Conservation (phyloP, 2,113 vertebrate genomes). For the Larimichthys polyactis region DNA sequence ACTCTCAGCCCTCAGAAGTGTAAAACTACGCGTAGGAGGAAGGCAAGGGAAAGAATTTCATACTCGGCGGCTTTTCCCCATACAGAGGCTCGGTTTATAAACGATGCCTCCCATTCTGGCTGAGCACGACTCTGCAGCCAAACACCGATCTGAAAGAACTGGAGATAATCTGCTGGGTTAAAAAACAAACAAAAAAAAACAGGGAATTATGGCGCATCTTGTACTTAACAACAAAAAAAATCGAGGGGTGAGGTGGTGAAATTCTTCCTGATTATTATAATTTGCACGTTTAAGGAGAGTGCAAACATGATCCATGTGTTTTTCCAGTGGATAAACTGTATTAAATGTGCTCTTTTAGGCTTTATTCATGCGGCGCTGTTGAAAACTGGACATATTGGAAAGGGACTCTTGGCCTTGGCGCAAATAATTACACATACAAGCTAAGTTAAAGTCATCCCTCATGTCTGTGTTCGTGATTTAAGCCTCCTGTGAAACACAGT, state of each 20-base stretch:
- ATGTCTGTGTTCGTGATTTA: constrained; percentile 66
- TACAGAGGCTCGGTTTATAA: constrained; percentile 85
- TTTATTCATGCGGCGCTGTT: constrained; percentile 2
- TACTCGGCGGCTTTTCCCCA: constrained; percentile 84
- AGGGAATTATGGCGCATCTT: background rate
- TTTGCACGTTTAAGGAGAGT: background rate
- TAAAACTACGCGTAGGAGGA: constrained; percentile 96
- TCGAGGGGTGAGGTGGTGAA: constrained; percentile 22
- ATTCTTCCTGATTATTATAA: constrained; percentile 14
- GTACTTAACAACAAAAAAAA: constrained; percentile 28
- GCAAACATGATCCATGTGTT: background rate
- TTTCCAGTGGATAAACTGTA: background rate
- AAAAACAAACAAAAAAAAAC: background rate
- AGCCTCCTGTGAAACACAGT: constrained; percentile 63
- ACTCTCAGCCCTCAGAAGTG: constrained; percentile 89
- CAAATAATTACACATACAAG: constrained; percentile 60
- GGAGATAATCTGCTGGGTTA: constrained; percentile 19
- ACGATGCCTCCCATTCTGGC: constrained; percentile 63
- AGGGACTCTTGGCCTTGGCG: constrained; percentile 46
- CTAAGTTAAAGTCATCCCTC: constrained; percentile 58
- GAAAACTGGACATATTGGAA: constrained; percentile 12
- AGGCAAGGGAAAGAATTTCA: constrained; percentile 92
- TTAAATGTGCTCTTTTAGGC: background rate
- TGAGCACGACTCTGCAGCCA: constrained; percentile 51
- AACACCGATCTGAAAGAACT: constrained; percentile 21